Evolutionary conservation across 2,888 invertebrate genomes (phyloP), one percentile per base, ranked within the genome.

Genomic region (Isoperla grammatica): DNA sequence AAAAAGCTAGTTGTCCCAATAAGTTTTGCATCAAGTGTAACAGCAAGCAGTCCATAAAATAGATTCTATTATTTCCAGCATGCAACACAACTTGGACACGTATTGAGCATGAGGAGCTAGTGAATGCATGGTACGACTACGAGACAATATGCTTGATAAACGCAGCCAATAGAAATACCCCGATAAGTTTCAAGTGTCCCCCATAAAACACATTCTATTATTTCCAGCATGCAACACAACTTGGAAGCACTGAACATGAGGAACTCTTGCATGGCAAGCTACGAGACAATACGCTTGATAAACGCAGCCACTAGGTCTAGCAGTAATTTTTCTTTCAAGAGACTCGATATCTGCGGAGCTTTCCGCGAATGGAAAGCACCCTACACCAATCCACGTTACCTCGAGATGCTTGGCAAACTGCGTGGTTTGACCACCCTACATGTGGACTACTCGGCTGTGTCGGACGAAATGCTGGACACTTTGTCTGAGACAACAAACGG

Each of bases 391-490:
- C 66, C 72, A 6, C 72, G 71, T 73, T 73, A 73, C 61, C 64
- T 73, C 15, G 70, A 69, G 2, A 53, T 72, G 48, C 67, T 79
- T 9, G 72, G 75, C 43, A 73, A 74, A 57, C 69, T 79, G 46
- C 68, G 69, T 12, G 71, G 70, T 49, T 67, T 78, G 13, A 71
- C 68, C 22, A 68, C 71, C 9, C 67, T 79, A 45, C 74, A 75
- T 66, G 65, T 79, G 54, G 78, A 78, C 65, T 79, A 78, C 66
- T 74, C 76, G 13, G 73, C 77, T 11, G 64, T 79, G 49, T 76
- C 76, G 19, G 72, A 74, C 59, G 71, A 72, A 49, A 72, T 74
- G 2, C 70, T 78, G 1, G 72, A 74, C 56, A 72, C 75, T 11
- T 68, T 79, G 35, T 70, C 76, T 1, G 71, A 67, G n/a, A 15